A percentile compares a stretch with the other conserved stretches of the same genome.
These are phyloP conservation scores for Conus canariensis DNA, from an alignment of 2,888 invertebrate genomes.

Conservation along the genomic window DNA sequence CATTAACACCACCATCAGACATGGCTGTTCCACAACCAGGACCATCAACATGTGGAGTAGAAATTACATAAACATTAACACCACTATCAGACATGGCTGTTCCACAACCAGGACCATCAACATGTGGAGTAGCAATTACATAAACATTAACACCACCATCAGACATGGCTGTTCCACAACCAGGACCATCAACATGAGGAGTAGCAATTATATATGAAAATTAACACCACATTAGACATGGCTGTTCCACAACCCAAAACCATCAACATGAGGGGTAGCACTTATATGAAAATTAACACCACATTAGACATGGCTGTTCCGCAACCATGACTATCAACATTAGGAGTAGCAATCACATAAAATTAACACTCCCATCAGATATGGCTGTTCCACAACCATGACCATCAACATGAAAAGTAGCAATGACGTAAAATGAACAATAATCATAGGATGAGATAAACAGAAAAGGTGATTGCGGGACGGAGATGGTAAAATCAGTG, in stretches of 20 bases:
- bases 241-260: not conserved
- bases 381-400: too few relatives aligned
- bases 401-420: too few relatives aligned
- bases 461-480: too few relatives aligned
- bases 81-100: not conserved
- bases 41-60: not conserved
- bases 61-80: not conserved
- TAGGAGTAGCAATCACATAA: too few relatives aligned
- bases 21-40: constrained; percentile 80
- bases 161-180: not conserved
- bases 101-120: too few relatives aligned
- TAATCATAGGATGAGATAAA: not conserved
- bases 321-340: not conserved
- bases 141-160: not conserved
- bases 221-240: constrained; percentile 81
- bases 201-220: too few relatives aligned
- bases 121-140: not conserved
- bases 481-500: too few relatives aligned
- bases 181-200: too few relatives aligned
- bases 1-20: constrained; percentile 84
- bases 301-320: constrained; percentile 86
- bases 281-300: too few relatives aligned
- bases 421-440: not conserved
- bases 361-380: too few relatives aligned
- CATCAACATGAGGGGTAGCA: too few relatives aligned